Percentiles rank a stretch among this genome's conserved stretches.
These are phyloP conservation scores for Drosophila kikkawai DNA, from an alignment of 1,140 invertebrate species.

Conservation along the genomic window DNA sequence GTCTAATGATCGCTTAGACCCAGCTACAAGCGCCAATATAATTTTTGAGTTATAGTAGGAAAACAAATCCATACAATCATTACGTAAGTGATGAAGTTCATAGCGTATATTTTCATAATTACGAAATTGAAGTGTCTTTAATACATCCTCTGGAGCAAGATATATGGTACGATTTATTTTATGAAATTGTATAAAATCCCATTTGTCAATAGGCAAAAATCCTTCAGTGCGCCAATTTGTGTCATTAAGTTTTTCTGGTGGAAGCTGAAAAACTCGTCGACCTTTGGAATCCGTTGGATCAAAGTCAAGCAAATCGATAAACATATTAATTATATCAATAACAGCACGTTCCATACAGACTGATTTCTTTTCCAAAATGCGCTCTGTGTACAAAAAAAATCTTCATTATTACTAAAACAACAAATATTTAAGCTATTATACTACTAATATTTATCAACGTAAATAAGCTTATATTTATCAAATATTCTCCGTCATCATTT, in stretches of 20 bases:
- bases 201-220: slow-evolving; percentile 72
- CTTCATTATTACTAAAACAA: neutral
- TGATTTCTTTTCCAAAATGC: slow-evolving; percentile 87
- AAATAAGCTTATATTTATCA: too few relatives aligned
- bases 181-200: slow-evolving; percentile 78
- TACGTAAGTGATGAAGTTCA: slow-evolving; percentile 87
- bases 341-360: slow-evolving; percentile 88
- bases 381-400: slow-evolving; percentile 63
- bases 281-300: slow-evolving; percentile 84
- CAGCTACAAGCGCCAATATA: slow-evolving; percentile 89
- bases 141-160: slow-evolving; percentile 59
- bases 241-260: slow-evolving; percentile 67
- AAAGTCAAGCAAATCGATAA: slow-evolving; percentile 88
- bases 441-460: too few relatives aligned
- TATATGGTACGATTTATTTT: slow-evolving; percentile 75
- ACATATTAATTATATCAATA: slow-evolving; percentile 90
- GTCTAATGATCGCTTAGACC: slow-evolving; percentile 89
- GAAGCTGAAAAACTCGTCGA: slow-evolving; percentile 64
- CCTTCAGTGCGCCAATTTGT: slow-evolving; percentile 65
- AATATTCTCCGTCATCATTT: neutral
- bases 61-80: slow-evolving; percentile 91
- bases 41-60: slow-evolving; percentile 90
- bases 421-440: neutral
- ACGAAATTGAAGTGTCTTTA: slow-evolving; percentile 56
- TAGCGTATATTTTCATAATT: slow-evolving; percentile 81